phyloP scores from a whole-genome alignment of 2,797 vertebrate species.

The Arrhamphus sclerolepis region DNA sequence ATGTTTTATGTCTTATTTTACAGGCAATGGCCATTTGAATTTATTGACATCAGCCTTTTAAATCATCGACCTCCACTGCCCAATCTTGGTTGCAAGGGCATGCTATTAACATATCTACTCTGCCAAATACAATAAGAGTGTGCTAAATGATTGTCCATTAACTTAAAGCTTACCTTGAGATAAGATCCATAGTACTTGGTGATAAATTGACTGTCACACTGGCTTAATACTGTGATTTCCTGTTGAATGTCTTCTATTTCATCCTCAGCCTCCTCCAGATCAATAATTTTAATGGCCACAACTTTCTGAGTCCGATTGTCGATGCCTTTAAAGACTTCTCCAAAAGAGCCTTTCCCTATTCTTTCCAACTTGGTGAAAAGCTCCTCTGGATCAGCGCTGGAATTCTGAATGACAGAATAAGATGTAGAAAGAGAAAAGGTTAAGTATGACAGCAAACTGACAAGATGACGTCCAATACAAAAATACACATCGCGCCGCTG shows the following conservation, averaged over 20 bases:
- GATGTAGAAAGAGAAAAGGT: not conserved
- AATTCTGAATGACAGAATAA: constrained; percentile 79
- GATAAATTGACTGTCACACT: constrained; percentile 97
- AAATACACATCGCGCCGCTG: not conserved
- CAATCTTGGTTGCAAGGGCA: constrained; percentile 38
- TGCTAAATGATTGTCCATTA: not conserved
- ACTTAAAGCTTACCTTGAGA: constrained; percentile 88
- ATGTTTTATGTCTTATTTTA: constrained; percentile 33
- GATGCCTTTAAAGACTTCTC: constrained; percentile 98
- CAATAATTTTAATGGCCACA: constrained; percentile 98
- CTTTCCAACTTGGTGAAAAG: constrained; percentile 94
- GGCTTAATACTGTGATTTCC: constrained; percentile 98
- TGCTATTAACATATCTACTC: constrained; percentile 17
- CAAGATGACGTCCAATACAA: not conserved
- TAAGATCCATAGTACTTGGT: constrained; percentile 98
- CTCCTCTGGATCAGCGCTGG: constrained; percentile 93
- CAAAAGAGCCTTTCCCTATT: constrained; percentile 98
- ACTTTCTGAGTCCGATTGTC: constrained; percentile 97
- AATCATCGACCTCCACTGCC: constrained; percentile 60
- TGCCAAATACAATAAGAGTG: constrained; percentile 2
- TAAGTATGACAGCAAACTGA: constrained; percentile 1
- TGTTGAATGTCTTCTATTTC: constrained; percentile 99
- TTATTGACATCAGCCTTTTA: constrained; percentile 8
- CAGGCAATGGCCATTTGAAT: constrained; percentile 14
- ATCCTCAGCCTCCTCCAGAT: constrained; percentile 97